A percentile compares a stretch with the other conserved stretches of the same genome.
phyloP scores from a whole-genome alignment of 2,797 vertebrate genomes.

The Labeo calbasu region DNA sequence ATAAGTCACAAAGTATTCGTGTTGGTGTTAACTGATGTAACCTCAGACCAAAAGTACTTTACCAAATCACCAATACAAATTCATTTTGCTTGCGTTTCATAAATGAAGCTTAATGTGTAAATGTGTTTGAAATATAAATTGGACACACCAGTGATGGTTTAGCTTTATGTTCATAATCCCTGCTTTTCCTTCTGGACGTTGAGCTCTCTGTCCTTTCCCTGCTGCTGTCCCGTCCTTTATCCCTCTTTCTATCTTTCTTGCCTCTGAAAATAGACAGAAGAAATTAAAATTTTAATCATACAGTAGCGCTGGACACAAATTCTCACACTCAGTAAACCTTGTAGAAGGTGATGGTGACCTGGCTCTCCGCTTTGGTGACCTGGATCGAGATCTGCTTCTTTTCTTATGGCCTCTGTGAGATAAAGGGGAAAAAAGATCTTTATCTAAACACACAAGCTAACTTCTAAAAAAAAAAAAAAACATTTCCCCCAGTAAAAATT shows the following conservation, averaged over 20 bases:
- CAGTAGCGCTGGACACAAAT: neutral
- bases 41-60: neutral
- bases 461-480: neutral
- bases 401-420: constrained; percentile 82
- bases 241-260: constrained; percentile 88
- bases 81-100: neutral
- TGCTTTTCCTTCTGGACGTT: constrained; percentile 85
- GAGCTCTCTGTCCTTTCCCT: constrained; percentile 83
- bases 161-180: constrained; percentile 80
- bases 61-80: neutral
- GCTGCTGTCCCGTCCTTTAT: constrained; percentile 80
- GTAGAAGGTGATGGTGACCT: constrained; percentile 83
- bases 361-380: constrained; percentile 83
- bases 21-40: neutral
- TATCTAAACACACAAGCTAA: neutral
- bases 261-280: constrained; percentile 73
- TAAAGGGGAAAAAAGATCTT: neutral
- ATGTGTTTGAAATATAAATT: constrained; percentile 19
- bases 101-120: neutral
- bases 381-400: constrained; percentile 87
- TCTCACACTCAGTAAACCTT: constrained; percentile 70
- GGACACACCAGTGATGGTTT: constrained; percentile 74
- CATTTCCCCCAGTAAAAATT: too few relatives aligned
- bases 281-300: neutral
- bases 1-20: neutral